A percentile compares a stretch with the other conserved stretches of the same genome.
Evolutionary conservation across 2,888 invertebrate species (phyloP).

Genomic region (Drepanosiphum platanoidis): DNA sequence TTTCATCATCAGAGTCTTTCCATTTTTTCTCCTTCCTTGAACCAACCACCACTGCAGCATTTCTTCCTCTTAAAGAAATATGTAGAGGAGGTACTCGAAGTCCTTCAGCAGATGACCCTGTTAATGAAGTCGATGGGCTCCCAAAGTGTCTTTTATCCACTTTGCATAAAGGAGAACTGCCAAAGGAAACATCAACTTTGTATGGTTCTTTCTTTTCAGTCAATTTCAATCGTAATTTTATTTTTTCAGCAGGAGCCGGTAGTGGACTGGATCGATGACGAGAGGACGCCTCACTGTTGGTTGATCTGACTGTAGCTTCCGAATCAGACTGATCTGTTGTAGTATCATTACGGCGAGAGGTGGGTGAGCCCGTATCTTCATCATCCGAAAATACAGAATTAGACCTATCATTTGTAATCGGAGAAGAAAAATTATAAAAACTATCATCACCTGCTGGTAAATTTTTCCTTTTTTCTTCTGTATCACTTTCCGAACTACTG

Average conservation of each 20-base stretch:
- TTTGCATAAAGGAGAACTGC: slow-evolving; percentile 69
- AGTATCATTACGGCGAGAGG: slow-evolving; percentile 70
- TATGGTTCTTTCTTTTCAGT: slow-evolving; percentile 84
- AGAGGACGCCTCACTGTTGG: slow-evolving; percentile 69
- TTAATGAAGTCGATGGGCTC: slow-evolving; percentile 57
- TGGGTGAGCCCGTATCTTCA: slow-evolving; percentile 70
- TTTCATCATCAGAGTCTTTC: slow-evolving; percentile 64
- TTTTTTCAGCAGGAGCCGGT: slow-evolving; percentile 74
- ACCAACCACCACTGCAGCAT: slow-evolving; percentile 83
- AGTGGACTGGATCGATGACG: slow-evolving; percentile 63
- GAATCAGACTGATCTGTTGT: slow-evolving; percentile 72
- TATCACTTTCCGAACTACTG: slow-evolving; percentile 71
- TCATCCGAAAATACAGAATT: slow-evolving; percentile 73
- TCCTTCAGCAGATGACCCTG: slow-evolving; percentile 71
- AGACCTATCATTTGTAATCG: slow-evolving; percentile 69
- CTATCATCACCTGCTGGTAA: slow-evolving; percentile 66
- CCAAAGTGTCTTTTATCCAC: slow-evolving; percentile 63
- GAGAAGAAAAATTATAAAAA: slow-evolving; percentile 69
- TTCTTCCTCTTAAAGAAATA: slow-evolving; percentile 84
- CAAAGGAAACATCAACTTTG: slow-evolving; percentile 82
- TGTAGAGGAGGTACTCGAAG: slow-evolving; percentile 88
- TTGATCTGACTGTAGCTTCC: slow-evolving; percentile 71
- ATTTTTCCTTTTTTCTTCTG: slow-evolving; percentile 65
- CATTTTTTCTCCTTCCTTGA: slow-evolving; percentile 75
- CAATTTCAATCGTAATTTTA: slow-evolving; percentile 82